Percentiles rank a stretch among this genome's conserved stretches.
Conservation (phyloP, 2,113 vertebrate genomes). For the Zeus faber region DNA sequence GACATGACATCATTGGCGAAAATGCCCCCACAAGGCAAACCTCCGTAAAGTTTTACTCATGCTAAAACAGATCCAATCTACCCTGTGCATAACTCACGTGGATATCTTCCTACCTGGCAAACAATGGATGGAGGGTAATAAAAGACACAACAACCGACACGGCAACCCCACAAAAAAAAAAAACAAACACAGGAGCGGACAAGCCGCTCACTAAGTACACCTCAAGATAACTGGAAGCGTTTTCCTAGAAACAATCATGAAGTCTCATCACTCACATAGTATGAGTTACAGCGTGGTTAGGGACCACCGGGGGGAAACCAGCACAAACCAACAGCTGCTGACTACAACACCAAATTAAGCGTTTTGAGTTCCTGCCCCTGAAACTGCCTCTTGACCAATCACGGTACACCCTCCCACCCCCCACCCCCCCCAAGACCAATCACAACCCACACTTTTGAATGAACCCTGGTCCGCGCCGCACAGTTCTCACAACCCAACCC, state of each 20-base stretch:
- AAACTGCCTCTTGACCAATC: constrained; percentile 36
- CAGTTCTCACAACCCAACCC: background rate
- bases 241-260: no score
- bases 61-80: no score
- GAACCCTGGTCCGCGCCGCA: background rate
- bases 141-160: no score
- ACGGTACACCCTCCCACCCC: constrained; percentile 9
- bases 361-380: constrained; percentile 14
- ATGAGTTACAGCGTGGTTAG: background rate
- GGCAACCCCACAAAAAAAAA: no score
- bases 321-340: constrained; percentile 31
- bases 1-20: background rate
- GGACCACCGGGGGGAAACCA: constrained; percentile 20
- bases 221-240: no score
- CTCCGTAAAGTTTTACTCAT: background rate
- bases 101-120: background rate
- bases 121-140: background rate
- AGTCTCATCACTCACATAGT: background rate
- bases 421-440: constrained; percentile 19
- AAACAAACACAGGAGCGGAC: no score
- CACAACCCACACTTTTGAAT: constrained; percentile 2
- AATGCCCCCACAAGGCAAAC: background rate
- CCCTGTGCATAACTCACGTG: background rate
- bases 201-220: no score
- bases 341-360: constrained; percentile 18